These are phyloP conservation scores for Enteromius viviparus DNA, from an alignment of 2,797 vertebrate species.

Conservation along the genomic window DNA sequence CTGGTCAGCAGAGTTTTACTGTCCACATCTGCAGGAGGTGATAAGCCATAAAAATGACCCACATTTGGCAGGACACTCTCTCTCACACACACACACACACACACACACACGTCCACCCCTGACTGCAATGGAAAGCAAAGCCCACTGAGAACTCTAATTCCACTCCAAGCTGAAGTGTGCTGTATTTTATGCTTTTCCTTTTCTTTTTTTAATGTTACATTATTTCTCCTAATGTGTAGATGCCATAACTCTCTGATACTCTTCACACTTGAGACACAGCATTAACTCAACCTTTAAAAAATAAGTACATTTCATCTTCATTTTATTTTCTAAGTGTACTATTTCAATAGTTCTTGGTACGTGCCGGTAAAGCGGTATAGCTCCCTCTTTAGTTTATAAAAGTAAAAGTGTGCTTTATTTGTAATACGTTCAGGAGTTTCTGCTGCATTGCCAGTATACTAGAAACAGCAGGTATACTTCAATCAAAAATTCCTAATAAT, in stretches of 20 bases:
- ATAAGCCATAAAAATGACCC: constrained; percentile 61
- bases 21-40: constrained; percentile 61
- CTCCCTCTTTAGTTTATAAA: neutral
- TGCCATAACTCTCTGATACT: neutral
- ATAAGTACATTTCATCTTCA: neutral
- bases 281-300: neutral
- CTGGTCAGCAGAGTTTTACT: constrained; percentile 60
- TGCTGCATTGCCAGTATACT: neutral
- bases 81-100: constrained; percentile 36
- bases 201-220: neutral
- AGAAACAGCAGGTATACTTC: neutral
- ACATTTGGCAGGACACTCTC: constrained; percentile 49
- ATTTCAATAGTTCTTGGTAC: neutral
- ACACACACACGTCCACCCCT: constrained; percentile 2
- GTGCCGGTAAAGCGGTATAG: neutral
- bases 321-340: neutral
- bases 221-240: neutral
- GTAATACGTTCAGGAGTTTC: neutral
- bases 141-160: neutral
- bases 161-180: neutral
- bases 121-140: constrained; percentile 7
- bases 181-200: neutral
- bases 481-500: neutral
- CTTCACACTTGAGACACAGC: neutral
- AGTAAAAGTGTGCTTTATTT: neutral